Evolutionary conservation across 2,888 invertebrate genomes (phyloP).

Genomic region (Eupithecia tripunctaria): DNA sequence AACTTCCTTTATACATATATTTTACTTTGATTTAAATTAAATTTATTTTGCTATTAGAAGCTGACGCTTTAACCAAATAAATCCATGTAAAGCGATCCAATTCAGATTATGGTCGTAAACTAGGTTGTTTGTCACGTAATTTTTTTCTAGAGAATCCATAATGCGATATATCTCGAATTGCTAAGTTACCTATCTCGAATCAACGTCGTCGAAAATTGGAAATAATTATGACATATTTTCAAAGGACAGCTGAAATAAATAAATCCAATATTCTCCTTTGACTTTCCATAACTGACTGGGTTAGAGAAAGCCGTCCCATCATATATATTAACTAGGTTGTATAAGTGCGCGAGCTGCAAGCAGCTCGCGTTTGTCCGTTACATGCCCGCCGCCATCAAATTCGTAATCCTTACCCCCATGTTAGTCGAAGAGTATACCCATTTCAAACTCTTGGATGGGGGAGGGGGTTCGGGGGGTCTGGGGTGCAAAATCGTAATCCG

Average conservation of each 20-base stretch:
- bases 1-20: too few relatives aligned
- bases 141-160: neutral
- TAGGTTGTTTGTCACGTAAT: neutral
- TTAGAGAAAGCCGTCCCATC: constrained; percentile 9
- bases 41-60: neutral
- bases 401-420: too few relatives aligned
- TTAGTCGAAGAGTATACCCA: too few relatives aligned
- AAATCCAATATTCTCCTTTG: neutral
- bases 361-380: too few relatives aligned
- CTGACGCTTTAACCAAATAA: neutral
- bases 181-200: neutral
- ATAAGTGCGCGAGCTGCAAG: too few relatives aligned
- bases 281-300: neutral
- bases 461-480: too few relatives aligned
- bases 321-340: constrained; percentile 27
- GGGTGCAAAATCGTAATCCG: too few relatives aligned
- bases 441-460: too few relatives aligned
- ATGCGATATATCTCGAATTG: neutral
- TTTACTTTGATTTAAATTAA: too few relatives aligned
- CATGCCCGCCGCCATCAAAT: too few relatives aligned
- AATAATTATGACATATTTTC: neutral
- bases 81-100: neutral
- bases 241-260: neutral
- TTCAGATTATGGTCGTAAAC: neutral
- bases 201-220: neutral